Evolutionary conservation across 2,888 invertebrate genomes (phyloP).

Genomic region (Linyphia triangularis): DNA sequence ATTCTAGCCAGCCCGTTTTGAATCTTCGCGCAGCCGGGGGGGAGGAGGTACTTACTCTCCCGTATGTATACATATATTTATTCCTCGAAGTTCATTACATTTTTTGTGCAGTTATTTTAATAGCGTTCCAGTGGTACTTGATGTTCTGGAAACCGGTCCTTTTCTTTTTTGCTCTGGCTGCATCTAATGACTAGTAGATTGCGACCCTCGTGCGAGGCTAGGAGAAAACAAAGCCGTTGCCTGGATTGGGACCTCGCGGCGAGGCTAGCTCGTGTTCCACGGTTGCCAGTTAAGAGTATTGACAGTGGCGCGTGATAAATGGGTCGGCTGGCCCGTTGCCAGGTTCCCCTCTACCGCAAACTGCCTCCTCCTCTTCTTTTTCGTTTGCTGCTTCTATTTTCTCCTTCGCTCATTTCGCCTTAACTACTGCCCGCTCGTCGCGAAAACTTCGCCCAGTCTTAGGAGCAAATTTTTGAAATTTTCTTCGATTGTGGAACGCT

Average conservation of each 20-base stretch:
- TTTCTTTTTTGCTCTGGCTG: constrained; percentile 43
- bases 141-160: constrained; percentile 71
- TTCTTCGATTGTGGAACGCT: constrained; percentile 29
- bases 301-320: constrained; percentile 74
- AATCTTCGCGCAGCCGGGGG: constrained; percentile 69
- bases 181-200: constrained; percentile 73
- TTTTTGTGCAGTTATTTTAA: constrained; percentile 74
- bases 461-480: constrained; percentile 71
- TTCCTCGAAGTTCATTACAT: constrained; percentile 72
- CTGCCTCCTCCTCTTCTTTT: constrained; percentile 67
- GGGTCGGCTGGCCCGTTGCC: constrained; percentile 71
- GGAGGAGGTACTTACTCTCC: constrained; percentile 70
- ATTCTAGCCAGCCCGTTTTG: constrained; percentile 63
- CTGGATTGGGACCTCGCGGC: constrained; percentile 70
- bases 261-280: constrained; percentile 72
- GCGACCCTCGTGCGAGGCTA: constrained; percentile 67
- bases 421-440: constrained; percentile 69
- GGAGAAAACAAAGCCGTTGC: constrained; percentile 69
- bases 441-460: constrained; percentile 65
- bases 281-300: constrained; percentile 70
- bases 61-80: constrained; percentile 73
- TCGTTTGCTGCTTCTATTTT: constrained; percentile 64
- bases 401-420: constrained; percentile 64
- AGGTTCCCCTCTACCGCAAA: constrained; percentile 70
- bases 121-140: constrained; percentile 74